phyloP scores from a whole-genome alignment of 2,797 vertebrate species.

The Chelon labrosus region DNA sequence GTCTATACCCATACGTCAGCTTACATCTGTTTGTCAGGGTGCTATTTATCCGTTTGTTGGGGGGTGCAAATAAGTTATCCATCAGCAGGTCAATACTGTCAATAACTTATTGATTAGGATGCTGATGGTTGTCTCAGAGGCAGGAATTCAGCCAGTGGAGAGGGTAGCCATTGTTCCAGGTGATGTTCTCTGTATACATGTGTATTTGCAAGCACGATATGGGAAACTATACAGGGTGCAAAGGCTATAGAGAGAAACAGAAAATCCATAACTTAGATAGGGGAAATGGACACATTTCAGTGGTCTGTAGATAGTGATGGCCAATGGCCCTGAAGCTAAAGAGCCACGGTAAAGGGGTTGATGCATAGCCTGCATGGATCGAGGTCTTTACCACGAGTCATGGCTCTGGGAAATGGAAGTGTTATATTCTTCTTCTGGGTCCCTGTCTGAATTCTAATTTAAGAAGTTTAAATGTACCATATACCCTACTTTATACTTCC shows the following conservation, averaged over 20 bases:
- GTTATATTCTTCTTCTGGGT: slow-evolving; percentile 1
- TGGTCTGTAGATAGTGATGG: neutral
- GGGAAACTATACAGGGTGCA: neutral
- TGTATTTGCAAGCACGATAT: no score
- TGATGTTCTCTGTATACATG: neutral
- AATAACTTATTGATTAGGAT: slow-evolving; percentile 42
- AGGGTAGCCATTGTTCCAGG: neutral
- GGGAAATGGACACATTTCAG: neutral
- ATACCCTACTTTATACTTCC: no score
- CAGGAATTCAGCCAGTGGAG: slow-evolving; percentile 14
- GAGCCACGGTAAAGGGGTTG: neutral
- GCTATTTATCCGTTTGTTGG: slow-evolving; percentile 19
- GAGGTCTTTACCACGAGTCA: slow-evolving; percentile 2
- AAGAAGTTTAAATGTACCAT: neutral
- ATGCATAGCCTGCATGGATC: slow-evolving; percentile 22
- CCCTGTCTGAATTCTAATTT: neutral
- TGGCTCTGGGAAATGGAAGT: slow-evolving; percentile 16
- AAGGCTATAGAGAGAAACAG: neutral
- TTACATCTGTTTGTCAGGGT: slow-evolving; percentile 20
- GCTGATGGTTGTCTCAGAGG: slow-evolving; percentile 23
- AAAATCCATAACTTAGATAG: slow-evolving; percentile 11
- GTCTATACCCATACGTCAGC: no score
- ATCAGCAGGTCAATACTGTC: slow-evolving; percentile 59
- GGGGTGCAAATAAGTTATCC: slow-evolving; percentile 55
- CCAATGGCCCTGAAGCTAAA: neutral